phyloP scores from a whole-genome alignment of 2,797 vertebrate species.

The Adrianichthys oophorus region DNA sequence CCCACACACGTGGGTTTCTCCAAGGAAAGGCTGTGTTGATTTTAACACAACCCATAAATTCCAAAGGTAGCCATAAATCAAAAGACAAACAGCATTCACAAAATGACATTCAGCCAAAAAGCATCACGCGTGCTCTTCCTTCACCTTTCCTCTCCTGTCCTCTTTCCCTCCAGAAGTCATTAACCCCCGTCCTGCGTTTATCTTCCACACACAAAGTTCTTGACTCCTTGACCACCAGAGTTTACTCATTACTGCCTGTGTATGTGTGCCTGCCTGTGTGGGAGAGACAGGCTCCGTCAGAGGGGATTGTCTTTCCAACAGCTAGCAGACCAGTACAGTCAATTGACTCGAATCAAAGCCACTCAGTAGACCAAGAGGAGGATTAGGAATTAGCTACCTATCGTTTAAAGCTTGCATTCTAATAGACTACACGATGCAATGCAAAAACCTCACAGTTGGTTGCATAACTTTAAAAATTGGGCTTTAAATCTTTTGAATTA shows the following conservation, averaged over 20 bases:
- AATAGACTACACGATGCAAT: neutral
- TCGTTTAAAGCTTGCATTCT: conserved; percentile 45
- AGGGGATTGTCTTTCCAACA: conserved; percentile 45
- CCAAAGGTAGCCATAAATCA: neutral
- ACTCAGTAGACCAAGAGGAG: conserved; percentile 28
- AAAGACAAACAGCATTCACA: neutral
- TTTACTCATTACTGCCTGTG: conserved; percentile 66
- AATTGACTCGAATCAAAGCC: conserved; percentile 47
- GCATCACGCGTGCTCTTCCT: neutral
- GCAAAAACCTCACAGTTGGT: conserved; percentile 7
- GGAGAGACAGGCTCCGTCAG: conserved; percentile 22
- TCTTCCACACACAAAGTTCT: conserved; percentile 62
- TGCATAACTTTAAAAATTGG: too few species aligned
- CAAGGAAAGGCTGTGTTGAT: too few species aligned
- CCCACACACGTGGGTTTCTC: too few species aligned
- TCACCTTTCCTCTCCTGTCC: conserved; percentile 21
- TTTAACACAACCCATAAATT: too few species aligned
- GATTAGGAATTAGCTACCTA: conserved; percentile 55
- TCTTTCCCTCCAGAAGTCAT: conserved; percentile 54
- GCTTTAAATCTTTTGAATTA: too few species aligned
- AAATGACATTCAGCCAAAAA: neutral
- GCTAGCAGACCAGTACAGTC: conserved; percentile 50
- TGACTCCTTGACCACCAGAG: conserved; percentile 57
- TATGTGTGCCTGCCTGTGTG: conserved; percentile 18
- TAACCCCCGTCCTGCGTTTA: conserved; percentile 65